Evolutionary conservation across 2,113 vertebrate species (phyloP), one percentile per base, ranked within the genome.

Genomic region (Centrocercus urophasianus): DNA sequence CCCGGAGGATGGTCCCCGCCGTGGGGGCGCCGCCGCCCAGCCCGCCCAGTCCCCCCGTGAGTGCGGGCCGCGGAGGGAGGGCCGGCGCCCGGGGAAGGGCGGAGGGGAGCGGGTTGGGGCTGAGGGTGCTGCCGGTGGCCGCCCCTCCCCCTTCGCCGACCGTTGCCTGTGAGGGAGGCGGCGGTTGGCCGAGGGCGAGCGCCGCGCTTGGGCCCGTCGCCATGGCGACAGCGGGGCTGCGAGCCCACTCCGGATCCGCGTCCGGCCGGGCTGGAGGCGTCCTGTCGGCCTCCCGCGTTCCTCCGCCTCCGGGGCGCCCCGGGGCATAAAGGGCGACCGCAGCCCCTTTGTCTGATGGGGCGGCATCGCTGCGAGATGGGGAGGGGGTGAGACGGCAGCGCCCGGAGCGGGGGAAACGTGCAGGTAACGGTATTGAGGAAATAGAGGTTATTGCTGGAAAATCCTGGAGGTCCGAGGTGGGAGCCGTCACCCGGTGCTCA

Each of bases 1-100:
- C 89, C 77, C 81, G 95, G 94, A 92, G 95, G 94, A 97, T 96
- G 97, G 97, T 98, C 96, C 97, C 97, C 89, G 96, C 91, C 48
- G 95, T 88, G 96, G 96, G 96, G 95, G 94, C 65, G 88, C 96
- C 85, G 91, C 93, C 28, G 56, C 94, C 36, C 66, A 81, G 80
- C 50, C 85, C 94, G 76, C 83, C 93, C 93, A 73, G 81, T 76
- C 79, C 76, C 69, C 65, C 85, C 70, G 97, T 97, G 93, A 97
- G 97, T 96, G 90, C 70, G 16, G 64, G 78, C 86, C 74, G 91
- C 75, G 84, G 95, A 65, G 66, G 34, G 34, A 59, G 69, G 17
- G 34, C 40, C 66, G 3, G 75, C 42, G 36, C 66, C n/a, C 18
- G 3, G 22, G 40, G 43, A 8, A 32, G 32, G 14, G 7, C 17